Evolutionary conservation across 2,797 vertebrate genomes (phyloP).

Genomic region (Paratrypauchen microcephalus): DNA sequence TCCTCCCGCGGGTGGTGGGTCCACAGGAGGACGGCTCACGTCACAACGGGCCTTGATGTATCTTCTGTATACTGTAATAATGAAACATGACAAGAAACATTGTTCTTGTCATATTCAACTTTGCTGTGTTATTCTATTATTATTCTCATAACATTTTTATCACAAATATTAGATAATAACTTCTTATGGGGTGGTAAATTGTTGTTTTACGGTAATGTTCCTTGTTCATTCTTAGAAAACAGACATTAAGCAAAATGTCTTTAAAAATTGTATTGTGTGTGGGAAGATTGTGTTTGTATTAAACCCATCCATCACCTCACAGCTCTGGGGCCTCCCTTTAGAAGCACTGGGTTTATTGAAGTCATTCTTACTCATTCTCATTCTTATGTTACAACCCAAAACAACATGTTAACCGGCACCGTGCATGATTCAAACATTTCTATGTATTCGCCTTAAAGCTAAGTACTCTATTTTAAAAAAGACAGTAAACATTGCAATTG

Average conservation of each 20-base stretch:
- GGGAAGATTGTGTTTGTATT: not conserved
- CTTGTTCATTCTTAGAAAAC: not conserved
- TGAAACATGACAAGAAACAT: too few species aligned
- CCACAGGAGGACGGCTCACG: too few species aligned
- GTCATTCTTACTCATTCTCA: not conserved
- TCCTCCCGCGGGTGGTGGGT: too few species aligned
- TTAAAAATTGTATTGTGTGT: not conserved
- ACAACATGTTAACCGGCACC: not conserved
- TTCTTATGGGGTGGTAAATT: not conserved
- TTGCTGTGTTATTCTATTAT: not conserved
- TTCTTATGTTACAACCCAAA: not conserved
- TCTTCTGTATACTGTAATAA: too few species aligned
- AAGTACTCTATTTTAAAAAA: too few species aligned
- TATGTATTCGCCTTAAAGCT: too few species aligned
- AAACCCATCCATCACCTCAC: not conserved
- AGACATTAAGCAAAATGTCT: not conserved
- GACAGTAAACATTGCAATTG: too few species aligned
- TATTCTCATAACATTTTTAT: not conserved
- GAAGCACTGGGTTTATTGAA: conserved; percentile 5
- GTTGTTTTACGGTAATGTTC: not conserved
- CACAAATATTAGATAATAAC: not conserved
- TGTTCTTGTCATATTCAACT: not conserved
- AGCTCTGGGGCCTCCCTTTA: not conserved
- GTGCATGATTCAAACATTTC: not conserved
- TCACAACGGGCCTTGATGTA: too few species aligned